Conservation (phyloP, 2,113 vertebrate genomes). For the Prochilodus magdalenae region DNA sequence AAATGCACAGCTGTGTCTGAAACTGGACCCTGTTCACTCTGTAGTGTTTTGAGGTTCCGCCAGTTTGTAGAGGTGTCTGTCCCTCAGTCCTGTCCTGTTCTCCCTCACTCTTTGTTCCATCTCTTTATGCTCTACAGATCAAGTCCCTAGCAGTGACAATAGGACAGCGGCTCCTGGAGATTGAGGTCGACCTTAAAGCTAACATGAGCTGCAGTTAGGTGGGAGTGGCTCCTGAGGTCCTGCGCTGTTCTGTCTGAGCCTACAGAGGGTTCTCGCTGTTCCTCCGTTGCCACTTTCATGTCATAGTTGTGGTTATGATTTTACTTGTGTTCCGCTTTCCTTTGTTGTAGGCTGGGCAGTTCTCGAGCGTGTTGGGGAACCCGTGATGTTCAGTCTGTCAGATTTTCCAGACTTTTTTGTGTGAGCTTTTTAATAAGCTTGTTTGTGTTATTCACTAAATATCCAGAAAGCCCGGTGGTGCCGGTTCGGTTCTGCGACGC, state of each 20-base stretch:
- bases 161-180: slow-evolving; percentile 70
- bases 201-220: slow-evolving; percentile 12
- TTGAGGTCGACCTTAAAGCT: slow-evolving; percentile 61
- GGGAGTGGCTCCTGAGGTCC: not conserved
- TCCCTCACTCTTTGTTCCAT: not conserved
- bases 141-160: slow-evolving; percentile 74
- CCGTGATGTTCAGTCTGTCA: not conserved
- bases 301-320: too few relatives aligned
- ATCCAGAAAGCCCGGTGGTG: not conserved
- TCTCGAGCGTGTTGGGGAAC: not conserved
- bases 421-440: not conserved
- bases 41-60: too few relatives aligned
- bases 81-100: not conserved
- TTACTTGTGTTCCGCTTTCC: not conserved
- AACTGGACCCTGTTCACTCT: too few relatives aligned
- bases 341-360: not conserved
- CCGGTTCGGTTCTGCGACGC: too few relatives aligned
- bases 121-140: slow-evolving; percentile 63
- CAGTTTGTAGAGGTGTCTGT: too few relatives aligned
- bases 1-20: too few relatives aligned
- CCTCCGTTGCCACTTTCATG: too few relatives aligned
- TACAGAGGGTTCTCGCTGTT: not conserved
- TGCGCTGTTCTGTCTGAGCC: not conserved
- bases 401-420: too few relatives aligned
- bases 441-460: not conserved